Evolutionary conservation across 92 coral and sea anemone species (phyloP).

Genomic region (Epizoanthus stellaris): DNA sequence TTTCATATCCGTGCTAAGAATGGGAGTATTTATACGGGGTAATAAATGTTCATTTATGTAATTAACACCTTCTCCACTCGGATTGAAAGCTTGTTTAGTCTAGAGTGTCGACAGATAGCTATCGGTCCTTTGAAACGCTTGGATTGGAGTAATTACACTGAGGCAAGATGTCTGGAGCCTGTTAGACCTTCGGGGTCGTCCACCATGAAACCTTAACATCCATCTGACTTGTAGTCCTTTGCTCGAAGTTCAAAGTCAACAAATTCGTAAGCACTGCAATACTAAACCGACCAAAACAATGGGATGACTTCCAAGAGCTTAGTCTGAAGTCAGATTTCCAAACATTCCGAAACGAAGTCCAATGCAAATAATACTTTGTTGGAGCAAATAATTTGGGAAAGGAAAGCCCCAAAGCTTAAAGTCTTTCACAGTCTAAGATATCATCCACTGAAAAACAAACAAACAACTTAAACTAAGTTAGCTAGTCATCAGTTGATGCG

Average conservation of each 20-base stretch:
- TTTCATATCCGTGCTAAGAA: background rate
- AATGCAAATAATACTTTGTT: conserved; percentile 7
- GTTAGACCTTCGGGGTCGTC: background rate
- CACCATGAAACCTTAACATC: background rate
- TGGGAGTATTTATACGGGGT: background rate
- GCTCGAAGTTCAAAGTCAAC: conserved; percentile 14
- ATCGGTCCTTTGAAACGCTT: background rate
- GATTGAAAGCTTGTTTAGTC: conserved; percentile 12
- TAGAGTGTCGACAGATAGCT: background rate
- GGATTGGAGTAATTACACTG: background rate
- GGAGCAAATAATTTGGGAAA: conserved; percentile 9
- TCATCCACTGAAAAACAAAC: conserved; percentile 20
- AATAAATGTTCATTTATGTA: conserved; percentile 4
- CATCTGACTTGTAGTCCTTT: background rate
- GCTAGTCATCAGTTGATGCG: background rate
- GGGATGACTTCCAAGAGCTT: conserved; percentile 1
- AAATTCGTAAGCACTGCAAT: background rate
- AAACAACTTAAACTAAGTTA: background rate
- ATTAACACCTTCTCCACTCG: background rate
- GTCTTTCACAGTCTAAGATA: conserved; percentile 1
- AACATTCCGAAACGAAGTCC: conserved; percentile 14
- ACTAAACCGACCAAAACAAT: conserved; percentile 16
- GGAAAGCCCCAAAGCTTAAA: conserved; percentile 9
- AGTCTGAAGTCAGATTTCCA: conserved; percentile 28
- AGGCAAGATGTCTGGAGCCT: conserved; percentile 24